These are phyloP conservation scores for Pionites leucogaster DNA, from an alignment of 2,113 vertebrate species.

Conservation along the genomic window DNA sequence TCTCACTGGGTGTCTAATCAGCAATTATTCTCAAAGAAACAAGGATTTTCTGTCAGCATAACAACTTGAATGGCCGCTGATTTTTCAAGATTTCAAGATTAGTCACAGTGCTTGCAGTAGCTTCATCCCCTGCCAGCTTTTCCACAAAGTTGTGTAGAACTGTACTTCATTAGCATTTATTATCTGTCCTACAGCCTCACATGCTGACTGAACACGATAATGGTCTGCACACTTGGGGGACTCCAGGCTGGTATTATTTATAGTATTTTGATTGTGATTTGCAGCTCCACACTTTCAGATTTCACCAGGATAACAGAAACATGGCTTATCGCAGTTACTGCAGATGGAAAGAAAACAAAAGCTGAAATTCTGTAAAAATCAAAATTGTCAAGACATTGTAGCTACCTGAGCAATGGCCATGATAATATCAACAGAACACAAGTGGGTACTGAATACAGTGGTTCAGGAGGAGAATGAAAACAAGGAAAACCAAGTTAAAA, in stretches of 20 bases:
- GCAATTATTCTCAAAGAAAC: neutral
- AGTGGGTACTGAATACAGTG: neutral
- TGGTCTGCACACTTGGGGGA: neutral
- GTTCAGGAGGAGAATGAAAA: neutral
- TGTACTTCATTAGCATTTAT: neutral
- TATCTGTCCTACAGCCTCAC: neutral
- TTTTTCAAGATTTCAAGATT: neutral
- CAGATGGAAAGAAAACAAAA: neutral
- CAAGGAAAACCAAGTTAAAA: neutral
- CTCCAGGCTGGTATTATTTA: neutral
- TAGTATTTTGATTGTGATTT: neutral
- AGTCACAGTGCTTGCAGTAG: no score
- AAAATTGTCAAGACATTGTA: neutral
- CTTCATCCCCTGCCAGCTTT: neutral
- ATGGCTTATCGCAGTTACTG: neutral
- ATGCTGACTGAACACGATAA: neutral
- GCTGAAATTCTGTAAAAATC: neutral
- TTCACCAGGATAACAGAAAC: neutral
- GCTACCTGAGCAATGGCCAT: neutral
- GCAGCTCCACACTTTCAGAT: neutral
- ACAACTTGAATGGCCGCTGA: no score
- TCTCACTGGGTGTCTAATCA: neutral
- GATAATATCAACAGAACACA: neutral
- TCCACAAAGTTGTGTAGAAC: neutral
- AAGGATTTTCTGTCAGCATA: neutral